Conservation (phyloP, 2,113 vertebrate genomes). For the Perccottus glenii region DNA sequence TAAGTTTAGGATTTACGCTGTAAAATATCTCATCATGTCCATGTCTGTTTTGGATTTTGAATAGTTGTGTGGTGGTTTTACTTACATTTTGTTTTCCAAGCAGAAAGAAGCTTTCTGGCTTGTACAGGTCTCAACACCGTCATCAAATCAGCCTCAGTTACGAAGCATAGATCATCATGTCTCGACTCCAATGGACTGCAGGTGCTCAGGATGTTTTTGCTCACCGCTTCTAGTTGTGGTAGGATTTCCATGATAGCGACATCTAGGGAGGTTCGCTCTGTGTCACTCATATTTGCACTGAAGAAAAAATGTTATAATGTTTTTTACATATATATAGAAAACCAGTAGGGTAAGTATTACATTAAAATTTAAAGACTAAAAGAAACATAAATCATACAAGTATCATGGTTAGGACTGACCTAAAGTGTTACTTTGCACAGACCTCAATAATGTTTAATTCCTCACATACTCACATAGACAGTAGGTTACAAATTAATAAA, state of each 20-base stretch:
- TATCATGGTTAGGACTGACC: too few relatives aligned
- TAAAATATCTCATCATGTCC: neutral
- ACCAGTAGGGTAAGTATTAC: too few relatives aligned
- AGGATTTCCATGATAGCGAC: conserved; percentile 42
- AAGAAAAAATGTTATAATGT: neutral
- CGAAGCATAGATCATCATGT: conserved; percentile 27
- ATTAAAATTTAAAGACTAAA: too few relatives aligned
- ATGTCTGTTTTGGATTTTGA: neutral
- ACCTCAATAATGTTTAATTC: too few relatives aligned
- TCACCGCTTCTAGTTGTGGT: conserved; percentile 41
- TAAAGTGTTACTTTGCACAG: too few relatives aligned
- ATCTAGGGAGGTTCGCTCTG: conserved; percentile 29
- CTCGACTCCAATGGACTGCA: conserved; percentile 28
- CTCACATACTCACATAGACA: too few relatives aligned
- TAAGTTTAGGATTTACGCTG: conserved; percentile 1
- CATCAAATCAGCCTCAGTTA: conserved; percentile 34
- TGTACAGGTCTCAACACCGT: conserved; percentile 48
- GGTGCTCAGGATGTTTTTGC: conserved; percentile 35
- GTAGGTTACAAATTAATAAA: too few relatives aligned
- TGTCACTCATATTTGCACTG: conserved; percentile 33
- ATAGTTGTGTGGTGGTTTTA: conserved; percentile 9
- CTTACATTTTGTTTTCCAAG: conserved; percentile 47
- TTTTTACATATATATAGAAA: too few relatives aligned
- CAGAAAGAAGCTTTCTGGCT: conserved; percentile 41
- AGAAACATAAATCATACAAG: too few relatives aligned